Percentiles rank a stretch among this genome's conserved stretches.
Conservation (phyloP, 1,140 invertebrate genomes). For the Agraylea sexmaculata region DNA sequence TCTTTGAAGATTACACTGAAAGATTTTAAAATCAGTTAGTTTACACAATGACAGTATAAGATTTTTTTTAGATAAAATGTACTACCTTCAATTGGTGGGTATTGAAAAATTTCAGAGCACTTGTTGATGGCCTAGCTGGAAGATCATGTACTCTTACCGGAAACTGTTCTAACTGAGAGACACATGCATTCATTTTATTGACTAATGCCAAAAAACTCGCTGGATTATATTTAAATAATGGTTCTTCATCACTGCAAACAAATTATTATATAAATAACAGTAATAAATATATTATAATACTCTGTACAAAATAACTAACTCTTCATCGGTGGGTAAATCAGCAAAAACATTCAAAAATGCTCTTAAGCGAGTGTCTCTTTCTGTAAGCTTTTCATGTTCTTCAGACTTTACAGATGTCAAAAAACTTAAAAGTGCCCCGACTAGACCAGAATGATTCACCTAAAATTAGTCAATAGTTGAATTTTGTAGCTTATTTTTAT, state of each 20-base stretch:
- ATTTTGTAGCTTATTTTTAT: no score
- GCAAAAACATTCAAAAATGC: conserved; percentile 89
- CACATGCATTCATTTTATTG: conserved; percentile 85
- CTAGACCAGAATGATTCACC: conserved; percentile 90
- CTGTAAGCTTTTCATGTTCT: conserved; percentile 30
- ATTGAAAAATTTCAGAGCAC: conserved; percentile 96
- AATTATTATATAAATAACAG: conserved; percentile 7
- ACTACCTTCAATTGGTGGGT: conserved; percentile 93
- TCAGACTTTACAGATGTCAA: conserved; percentile 50
- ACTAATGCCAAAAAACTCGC: conserved; percentile 73
- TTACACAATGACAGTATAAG: no score
- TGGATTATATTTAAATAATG: conserved; percentile 25
- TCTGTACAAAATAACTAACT: conserved; percentile 28
- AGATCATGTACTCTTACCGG: conserved; percentile 93
- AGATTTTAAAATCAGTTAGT: no score
- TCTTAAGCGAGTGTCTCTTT: conserved; percentile 68
- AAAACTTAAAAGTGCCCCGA: conserved; percentile 77
- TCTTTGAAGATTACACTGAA: conserved; percentile 83
- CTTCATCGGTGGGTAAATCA: conserved; percentile 54
- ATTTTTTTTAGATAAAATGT: no score
- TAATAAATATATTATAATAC: no score
- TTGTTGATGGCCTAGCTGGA: conserved; percentile 73
- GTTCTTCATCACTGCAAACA: conserved; percentile 15
- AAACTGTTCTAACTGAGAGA: conserved; percentile 96
- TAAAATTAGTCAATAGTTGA: no score